These are phyloP conservation scores for Rissa tridactyla DNA, from an alignment of 2,113 vertebrate genomes.

Conservation along the genomic window DNA sequence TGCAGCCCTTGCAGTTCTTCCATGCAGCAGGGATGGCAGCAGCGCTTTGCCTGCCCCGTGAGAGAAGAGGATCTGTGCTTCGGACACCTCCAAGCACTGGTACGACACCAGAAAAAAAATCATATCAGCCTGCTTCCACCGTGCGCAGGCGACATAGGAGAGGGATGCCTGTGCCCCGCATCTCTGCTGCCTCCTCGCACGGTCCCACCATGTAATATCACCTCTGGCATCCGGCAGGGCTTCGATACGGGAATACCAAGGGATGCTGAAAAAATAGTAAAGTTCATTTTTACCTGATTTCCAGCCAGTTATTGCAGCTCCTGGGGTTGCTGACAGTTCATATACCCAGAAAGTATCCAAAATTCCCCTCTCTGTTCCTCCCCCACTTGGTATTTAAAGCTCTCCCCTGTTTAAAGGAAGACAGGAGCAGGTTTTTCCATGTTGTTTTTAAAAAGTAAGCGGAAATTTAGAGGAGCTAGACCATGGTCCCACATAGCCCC, in stretches of 20 bases:
- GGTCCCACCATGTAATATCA: fast-evolving
- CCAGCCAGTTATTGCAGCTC: background rate
- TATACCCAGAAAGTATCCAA: background rate
- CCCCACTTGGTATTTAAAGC: background rate
- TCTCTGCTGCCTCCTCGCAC: background rate
- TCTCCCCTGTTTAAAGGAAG: background rate
- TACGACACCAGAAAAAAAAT: background rate
- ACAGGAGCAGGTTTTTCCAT: background rate
- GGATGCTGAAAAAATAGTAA: fast-evolving
- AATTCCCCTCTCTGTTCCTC: background rate
- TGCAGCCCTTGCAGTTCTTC: background rate
- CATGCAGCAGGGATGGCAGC: background rate
- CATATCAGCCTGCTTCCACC: background rate
- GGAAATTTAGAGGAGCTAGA: background rate
- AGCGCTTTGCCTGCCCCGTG: background rate
- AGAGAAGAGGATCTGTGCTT: background rate
- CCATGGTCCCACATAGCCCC: background rate
- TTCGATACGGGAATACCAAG: fast-evolving
- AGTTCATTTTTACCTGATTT: background rate
- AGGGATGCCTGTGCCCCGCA: background rate
- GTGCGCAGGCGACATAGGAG: background rate
- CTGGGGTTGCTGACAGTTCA: background rate
- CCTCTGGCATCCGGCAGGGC: background rate
- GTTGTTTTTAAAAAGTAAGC: background rate
- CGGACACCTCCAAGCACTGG: fast-evolving